Conservation (phyloP, 2,113 vertebrate species). For the Acanthochromis polyacanthus region DNA sequence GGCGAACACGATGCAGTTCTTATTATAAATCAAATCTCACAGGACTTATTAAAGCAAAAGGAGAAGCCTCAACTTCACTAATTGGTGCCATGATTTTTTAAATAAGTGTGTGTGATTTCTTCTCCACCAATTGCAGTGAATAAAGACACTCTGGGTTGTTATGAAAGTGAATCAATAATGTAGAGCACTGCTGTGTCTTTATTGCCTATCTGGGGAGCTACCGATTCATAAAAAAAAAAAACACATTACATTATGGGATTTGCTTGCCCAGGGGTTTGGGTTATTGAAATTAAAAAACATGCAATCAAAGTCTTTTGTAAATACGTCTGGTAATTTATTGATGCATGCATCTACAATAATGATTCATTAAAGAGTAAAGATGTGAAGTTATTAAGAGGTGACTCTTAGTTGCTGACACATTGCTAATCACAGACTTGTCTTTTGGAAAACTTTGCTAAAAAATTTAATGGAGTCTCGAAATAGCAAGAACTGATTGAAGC, state of each 20-base stretch:
- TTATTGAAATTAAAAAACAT: slow-evolving; percentile 60
- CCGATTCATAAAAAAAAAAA: slow-evolving; percentile 61
- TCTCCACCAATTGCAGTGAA: slow-evolving; percentile 62
- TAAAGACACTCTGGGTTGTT: slow-evolving; percentile 77
- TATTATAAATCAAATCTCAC: slow-evolving; percentile 88
- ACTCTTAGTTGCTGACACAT: slow-evolving; percentile 49
- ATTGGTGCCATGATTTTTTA: slow-evolving; percentile 86
- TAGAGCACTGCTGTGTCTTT: slow-evolving; percentile 75
- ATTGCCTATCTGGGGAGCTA: slow-evolving; percentile 70
- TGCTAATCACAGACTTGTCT: slow-evolving; percentile 21
- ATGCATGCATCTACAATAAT: slow-evolving; percentile 43
- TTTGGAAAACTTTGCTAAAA: neutral
- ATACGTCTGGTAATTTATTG: slow-evolving; percentile 63
- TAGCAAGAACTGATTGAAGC: slow-evolving; percentile 1
- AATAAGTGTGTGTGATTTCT: slow-evolving; percentile 64
- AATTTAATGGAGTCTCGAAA: neutral
- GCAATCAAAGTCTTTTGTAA: slow-evolving; percentile 52
- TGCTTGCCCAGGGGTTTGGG: slow-evolving; percentile 56
- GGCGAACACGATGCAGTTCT: slow-evolving; percentile 86
- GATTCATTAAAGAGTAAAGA: slow-evolving; percentile 50
- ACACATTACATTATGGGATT: slow-evolving; percentile 62
- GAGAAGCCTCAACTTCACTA: slow-evolving; percentile 86
- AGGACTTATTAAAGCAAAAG: slow-evolving; percentile 90
- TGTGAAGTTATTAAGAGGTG: slow-evolving; percentile 48
- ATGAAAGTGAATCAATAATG: slow-evolving; percentile 80